Percentiles rank a stretch among this genome's conserved stretches.
Evolutionary conservation across 2,113 vertebrate species (phyloP).

Genomic region (Gallinago undulata): DNA sequence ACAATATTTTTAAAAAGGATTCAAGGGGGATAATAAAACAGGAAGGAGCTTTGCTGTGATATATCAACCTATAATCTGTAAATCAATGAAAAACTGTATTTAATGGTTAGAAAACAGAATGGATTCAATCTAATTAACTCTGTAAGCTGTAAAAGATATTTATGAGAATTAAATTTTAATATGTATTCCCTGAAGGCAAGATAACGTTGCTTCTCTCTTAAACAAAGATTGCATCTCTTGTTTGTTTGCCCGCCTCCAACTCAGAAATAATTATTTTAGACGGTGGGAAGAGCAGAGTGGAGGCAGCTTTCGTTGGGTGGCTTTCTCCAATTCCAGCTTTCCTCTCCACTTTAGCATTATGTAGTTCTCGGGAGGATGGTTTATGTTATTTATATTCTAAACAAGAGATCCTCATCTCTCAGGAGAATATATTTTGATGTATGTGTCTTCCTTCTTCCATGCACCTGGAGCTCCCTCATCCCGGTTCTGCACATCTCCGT

Average conservation of each 20-base stretch:
- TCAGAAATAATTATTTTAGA: rapidly evolving
- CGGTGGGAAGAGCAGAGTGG: rapidly evolving
- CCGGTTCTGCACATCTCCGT: rapidly evolving
- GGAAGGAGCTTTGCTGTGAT: neutral
- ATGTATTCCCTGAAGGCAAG: neutral
- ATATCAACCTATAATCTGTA: slow-evolving; percentile 44
- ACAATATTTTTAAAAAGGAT: slow-evolving; percentile 29
- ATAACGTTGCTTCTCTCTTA: neutral
- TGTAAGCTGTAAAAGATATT: slow-evolving; percentile 49
- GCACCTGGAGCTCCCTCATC: neutral
- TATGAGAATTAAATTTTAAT: slow-evolving; percentile 56
- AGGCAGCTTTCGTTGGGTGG: neutral
- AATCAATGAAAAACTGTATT: slow-evolving; percentile 57
- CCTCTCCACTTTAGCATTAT: rapidly evolving
- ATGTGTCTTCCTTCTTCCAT: rapidly evolving
- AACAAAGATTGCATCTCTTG: neutral
- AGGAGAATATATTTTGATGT: rapidly evolving
- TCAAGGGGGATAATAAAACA: neutral
- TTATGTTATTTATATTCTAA: rapidly evolving
- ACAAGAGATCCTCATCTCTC: neutral
- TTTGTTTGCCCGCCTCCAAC: neutral
- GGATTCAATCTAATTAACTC: slow-evolving; percentile 54
- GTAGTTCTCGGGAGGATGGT: neutral
- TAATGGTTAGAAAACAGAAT: slow-evolving; percentile 53
- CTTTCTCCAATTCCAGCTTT: neutral